Percentiles rank a stretch among this genome's conserved stretches.
These are phyloP conservation scores for Bothrops jararaca DNA, from an alignment of 2,113 vertebrate genomes.

Conservation along the genomic window DNA sequence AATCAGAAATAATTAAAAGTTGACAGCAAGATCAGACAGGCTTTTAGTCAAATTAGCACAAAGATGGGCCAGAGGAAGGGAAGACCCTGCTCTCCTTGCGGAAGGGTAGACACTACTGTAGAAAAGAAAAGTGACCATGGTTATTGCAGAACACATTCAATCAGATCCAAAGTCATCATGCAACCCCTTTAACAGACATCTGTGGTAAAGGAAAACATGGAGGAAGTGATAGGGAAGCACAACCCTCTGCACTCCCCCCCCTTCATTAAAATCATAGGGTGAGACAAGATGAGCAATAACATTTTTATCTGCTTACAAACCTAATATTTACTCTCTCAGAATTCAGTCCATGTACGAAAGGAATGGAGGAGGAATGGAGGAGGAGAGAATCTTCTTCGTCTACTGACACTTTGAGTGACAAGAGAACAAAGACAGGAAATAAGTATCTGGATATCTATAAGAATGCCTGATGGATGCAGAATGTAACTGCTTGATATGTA, in stretches of 20 bases:
- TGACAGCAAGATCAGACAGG: neutral
- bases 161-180: neutral
- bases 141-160: neutral
- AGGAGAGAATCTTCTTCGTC: neutral
- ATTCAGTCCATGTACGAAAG: neutral
- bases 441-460: neutral
- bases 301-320: neutral
- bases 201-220: neutral
- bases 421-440: neutral
- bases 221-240: neutral
- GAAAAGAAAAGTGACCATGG: neutral
- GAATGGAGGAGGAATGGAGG: too few relatives aligned
- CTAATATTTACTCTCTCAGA: neutral
- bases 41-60: neutral
- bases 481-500: neutral
- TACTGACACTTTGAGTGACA: neutral
- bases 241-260: neutral
- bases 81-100: neutral
- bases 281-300: neutral
- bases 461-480: neutral
- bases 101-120: neutral
- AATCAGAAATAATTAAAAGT: neutral
- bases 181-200: neutral
- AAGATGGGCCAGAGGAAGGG: neutral
- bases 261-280: neutral